Evolutionary conservation across 2,888 invertebrate genomes (phyloP).

Genomic region (Microctonus aethiopoides): DNA sequence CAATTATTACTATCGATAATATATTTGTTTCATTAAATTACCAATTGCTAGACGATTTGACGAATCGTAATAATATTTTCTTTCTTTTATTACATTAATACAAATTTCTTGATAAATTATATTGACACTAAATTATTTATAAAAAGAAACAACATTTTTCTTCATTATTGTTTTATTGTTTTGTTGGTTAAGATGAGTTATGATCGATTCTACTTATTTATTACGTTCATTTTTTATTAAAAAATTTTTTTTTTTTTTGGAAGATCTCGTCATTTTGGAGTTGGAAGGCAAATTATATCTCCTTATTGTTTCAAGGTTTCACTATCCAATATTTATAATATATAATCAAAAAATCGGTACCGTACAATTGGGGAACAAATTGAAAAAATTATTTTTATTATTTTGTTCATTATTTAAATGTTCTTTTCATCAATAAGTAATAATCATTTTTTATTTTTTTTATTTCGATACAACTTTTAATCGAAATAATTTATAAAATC

Average conservation of each 20-base stretch:
- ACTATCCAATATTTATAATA: background rate
- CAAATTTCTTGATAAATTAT: background rate
- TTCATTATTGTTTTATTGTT: too few relatives aligned
- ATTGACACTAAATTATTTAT: background rate
- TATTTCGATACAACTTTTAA: background rate
- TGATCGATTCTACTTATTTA: too few relatives aligned
- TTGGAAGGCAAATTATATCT: conserved; percentile 15
- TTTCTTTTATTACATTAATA: too few relatives aligned
- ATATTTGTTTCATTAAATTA: background rate
- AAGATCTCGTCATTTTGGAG: conserved; percentile 13
- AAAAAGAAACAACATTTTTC: too few relatives aligned
- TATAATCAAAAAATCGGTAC: background rate
- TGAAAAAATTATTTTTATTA: background rate
- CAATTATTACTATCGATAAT: conserved; percentile 44
- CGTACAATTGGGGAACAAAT: background rate
- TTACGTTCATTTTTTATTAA: too few relatives aligned
- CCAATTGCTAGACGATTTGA: background rate
- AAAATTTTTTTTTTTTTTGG: conserved; percentile 21
- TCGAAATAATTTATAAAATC: background rate
- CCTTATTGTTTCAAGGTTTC: conserved; percentile 11
- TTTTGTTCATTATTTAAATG: background rate
- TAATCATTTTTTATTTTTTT: background rate
- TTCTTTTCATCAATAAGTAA: too few relatives aligned
- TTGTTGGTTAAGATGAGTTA: background rate
- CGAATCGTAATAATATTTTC: background rate